Evolutionary conservation across 1,140 invertebrate species (phyloP), one percentile per base, ranked within the genome.

Genomic region (Plodia interpunctella): DNA sequence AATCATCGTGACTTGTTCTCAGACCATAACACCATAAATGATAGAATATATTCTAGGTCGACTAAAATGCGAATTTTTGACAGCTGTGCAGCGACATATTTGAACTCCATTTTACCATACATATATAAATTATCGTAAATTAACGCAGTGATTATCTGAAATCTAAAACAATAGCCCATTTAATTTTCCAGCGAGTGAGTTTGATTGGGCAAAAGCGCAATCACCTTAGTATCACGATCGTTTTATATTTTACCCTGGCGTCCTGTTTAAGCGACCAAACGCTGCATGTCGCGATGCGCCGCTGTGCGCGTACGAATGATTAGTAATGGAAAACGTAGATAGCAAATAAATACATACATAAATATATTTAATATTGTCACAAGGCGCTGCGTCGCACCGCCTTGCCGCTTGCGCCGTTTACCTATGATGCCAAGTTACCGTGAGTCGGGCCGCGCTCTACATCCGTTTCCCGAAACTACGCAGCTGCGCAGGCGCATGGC

Each of bases 401-500:
- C n/a, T n/a, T n/a, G n/a, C n/a, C n/a, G n/a, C n/a, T n/a, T n/a
- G n/a, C n/a, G n/a, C n/a, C n/a, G n/a, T n/a, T n/a, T n/a, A n/a
- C n/a, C n/a, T n/a, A n/a, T n/a, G n/a, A n/a, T n/a, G n/a, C n/a
- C 64, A 59, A 64, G 66, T 70, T 75, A 70, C 72, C 73, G 69
- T 49, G 38, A 53, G 61, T 55, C 13, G 52, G 49, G 57, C 52
- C 52, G 52, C 61, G 35, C 58, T 49, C 60, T 50, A 67, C 67
- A 73, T 75, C 76, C 73, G 68, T 73, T 72, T 78, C 73, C 73
- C 64, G 60, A 69, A 73, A 63, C 67, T 50, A 65, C 51, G 50
- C 35, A 32, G 44, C 58, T 55, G 60, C 55, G 57, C 56, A 11
- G 60, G 53, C 35, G 50, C 32, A 30, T 64, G 54, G 60, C 60